phyloP scores from a whole-genome alignment of 1,140 invertebrate genomes.

The Ceratoteleas bidentatus region DNA sequence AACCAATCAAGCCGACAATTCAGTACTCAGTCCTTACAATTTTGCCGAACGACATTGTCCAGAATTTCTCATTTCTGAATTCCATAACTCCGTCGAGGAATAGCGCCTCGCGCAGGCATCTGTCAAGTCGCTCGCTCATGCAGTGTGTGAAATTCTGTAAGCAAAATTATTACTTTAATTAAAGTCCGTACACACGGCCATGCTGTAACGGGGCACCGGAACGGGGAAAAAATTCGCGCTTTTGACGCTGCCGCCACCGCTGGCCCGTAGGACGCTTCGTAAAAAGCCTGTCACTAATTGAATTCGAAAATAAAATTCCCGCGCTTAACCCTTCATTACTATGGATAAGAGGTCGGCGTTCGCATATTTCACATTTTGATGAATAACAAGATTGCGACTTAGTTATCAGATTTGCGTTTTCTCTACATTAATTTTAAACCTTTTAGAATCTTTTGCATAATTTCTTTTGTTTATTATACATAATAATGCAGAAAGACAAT shows the following conservation, averaged over 20 bases:
- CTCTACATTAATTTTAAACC: too few relatives aligned
- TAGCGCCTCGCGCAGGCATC: conserved; percentile 84
- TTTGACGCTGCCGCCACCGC: conserved; percentile 2
- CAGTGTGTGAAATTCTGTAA: conserved; percentile 84
- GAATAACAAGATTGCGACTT: neutral
- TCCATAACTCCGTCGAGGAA: conserved; percentile 87
- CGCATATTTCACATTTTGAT: too few relatives aligned
- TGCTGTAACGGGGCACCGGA: neutral
- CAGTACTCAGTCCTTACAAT: conserved; percentile 82
- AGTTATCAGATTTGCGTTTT: too few relatives aligned
- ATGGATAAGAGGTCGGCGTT: too few relatives aligned
- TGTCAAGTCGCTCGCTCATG: conserved; percentile 84
- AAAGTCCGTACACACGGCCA: conserved; percentile 24
- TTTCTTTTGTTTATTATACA: too few relatives aligned
- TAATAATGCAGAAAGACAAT: too few relatives aligned
- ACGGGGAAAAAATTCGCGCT: neutral
- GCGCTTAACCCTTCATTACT: neutral
- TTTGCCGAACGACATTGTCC: conserved; percentile 86
- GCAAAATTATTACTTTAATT: conserved; percentile 57
- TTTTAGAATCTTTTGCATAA: too few relatives aligned
- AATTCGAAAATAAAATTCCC: neutral
- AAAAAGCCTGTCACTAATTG: neutral
- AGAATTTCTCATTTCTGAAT: conserved; percentile 86
- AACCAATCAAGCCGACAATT: too few relatives aligned
- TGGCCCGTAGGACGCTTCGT: neutral